Evolutionary conservation across 1,140 invertebrate species (phyloP), one percentile per base, ranked within the genome.

Genomic region (Calycopis cecrops): DNA sequence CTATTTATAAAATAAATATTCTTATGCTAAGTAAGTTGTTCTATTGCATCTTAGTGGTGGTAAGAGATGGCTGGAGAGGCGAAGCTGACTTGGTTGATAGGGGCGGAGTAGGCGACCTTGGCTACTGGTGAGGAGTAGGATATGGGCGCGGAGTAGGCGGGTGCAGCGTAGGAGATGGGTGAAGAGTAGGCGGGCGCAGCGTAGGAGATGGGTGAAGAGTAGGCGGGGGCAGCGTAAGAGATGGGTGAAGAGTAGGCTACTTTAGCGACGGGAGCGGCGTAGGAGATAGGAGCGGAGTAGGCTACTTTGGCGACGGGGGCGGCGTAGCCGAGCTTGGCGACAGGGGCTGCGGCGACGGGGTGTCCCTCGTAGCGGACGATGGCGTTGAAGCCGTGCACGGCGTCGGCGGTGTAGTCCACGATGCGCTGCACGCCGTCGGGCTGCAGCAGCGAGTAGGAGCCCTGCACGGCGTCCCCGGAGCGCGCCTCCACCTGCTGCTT

Each of bases 391-490:
- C 71, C 75, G 57, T 70, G 49, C 21, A 56, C 66, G 50, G 72
- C 69, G 56, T 74, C 73, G 16, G 69, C 56, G 16, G 90, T 90
- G 75, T 92, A 92, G 58, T 91, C 89, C 0, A 92, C 91, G 42
- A 88, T 91, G 91, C 70, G 91, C 83, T 17, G 91, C 85, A 76
- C 67, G 16, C 71, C 73, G 44, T 75, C 70, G 55, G 91, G 89
- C 69, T 92, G 90, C 34, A 90, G 74, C 14, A 92, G 71, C 6
- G 89, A 90, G 76, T 91, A 91, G 89, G 77, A 91, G 21, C 61
- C 61, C 35, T 57, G 88, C n/a, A 92, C 91, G 51, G 90, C 86
- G 67, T 92, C 90, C 16, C 91, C 91, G 34, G 44, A 50, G 38
- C 61, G 61, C 40, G 68, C 62, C 61, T 88, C 85, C 47, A 77